Conservation (phyloP, 2,113 vertebrate genomes). For the Hemibates koningsi region DNA sequence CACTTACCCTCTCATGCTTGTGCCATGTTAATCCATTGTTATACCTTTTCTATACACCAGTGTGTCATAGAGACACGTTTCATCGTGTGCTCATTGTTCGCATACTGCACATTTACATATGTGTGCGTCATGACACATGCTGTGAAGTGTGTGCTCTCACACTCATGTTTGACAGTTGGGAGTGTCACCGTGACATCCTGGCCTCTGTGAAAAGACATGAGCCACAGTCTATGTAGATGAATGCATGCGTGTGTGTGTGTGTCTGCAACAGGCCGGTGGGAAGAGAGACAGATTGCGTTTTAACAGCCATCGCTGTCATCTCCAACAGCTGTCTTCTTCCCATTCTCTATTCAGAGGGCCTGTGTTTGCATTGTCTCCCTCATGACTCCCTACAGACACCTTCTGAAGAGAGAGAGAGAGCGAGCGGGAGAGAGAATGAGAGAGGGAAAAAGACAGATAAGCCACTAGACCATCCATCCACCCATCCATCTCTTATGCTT, state of each 20-base stretch:
- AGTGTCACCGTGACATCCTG: slow-evolving; percentile 54
- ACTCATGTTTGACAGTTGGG: slow-evolving; percentile 62
- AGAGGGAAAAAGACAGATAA: neutral
- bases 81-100: slow-evolving; percentile 32
- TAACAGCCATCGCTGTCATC: slow-evolving; percentile 80
- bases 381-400: slow-evolving; percentile 66
- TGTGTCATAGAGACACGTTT: neutral
- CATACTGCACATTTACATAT: slow-evolving; percentile 13
- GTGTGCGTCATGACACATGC: slow-evolving; percentile 39
- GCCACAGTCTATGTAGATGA: neutral
- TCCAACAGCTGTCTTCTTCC: slow-evolving; percentile 79
- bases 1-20: neutral
- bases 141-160: slow-evolving; percentile 43
- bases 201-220: slow-evolving; percentile 44
- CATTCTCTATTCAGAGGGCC: slow-evolving; percentile 71
- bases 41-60: neutral
- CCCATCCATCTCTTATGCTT: neutral
- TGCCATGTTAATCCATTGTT: neutral
- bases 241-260: neutral
- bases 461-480: slow-evolving; percentile 2
- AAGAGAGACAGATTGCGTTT: slow-evolving; percentile 75
- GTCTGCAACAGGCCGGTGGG: slow-evolving; percentile 66
- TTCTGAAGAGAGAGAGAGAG: slow-evolving; percentile 18
- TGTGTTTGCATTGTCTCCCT: slow-evolving; percentile 74
- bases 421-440: neutral